Evolutionary conservation across 2,797 vertebrate genomes (phyloP), one percentile per base, ranked within the genome.

Genomic region (Carduelis carduelis): DNA sequence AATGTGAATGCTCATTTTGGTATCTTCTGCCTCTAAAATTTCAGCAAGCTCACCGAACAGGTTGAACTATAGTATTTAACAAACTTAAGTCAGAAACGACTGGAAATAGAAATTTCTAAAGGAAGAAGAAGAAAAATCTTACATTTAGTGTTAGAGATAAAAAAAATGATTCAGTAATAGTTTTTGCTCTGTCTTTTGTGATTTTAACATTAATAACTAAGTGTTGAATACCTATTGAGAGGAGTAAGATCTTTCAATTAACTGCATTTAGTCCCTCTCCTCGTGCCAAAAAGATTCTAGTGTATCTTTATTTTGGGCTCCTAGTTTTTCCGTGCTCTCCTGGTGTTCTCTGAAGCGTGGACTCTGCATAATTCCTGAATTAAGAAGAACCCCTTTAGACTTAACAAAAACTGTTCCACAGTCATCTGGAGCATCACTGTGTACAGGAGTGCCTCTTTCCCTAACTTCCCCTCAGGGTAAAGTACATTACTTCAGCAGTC

Each of bases 251-350:
- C 60, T 87, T 93, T 57, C 50, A 74, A 70, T 55, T 89, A 76
- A 77, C 50, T 86, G 53, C 35, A 65, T 53, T 89, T 83, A 57
- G 46, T 23, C 65, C 53, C 83, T 83, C 60, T 88, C 30, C 49
- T 93, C 65, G 7, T 53, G 69, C 43, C 53, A 94, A 26, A 89
- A 91, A 87, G 39, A 50, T 75, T 77, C 50, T 87, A 85, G 83
- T 71, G 26, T 82, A 75, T 87, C 76, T 92, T 84, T 91, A 83
- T 95, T 95, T 94, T 83, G 91, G 87, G 64, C 66, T 93, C n/a
- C 74, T 95, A 87, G 52, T 87, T 85, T 87, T 96, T 63, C 71
- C 3, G 4, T 93, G 75, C 64, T 94, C 44, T 89, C 43, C 69
- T 95, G 93, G 16, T 26, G 4, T 90, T 86, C 89, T 92, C 72